phyloP scores from a whole-genome alignment of 2,888 invertebrate genomes.

The Amblyjoppa proteus region DNA sequence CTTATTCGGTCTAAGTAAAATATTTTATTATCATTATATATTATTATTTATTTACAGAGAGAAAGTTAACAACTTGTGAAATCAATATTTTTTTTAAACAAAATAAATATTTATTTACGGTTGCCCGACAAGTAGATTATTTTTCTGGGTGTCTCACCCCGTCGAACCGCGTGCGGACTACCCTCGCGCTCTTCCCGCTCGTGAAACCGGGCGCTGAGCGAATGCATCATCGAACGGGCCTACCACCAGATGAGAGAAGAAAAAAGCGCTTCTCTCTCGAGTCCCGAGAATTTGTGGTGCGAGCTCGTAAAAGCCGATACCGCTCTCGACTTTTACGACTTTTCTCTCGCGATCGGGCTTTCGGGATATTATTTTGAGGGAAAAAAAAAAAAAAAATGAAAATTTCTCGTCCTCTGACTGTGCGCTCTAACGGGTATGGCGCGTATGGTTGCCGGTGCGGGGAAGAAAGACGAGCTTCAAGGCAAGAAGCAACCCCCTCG shows the following conservation, averaged over 20 bases:
- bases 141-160: not conserved
- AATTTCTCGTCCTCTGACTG: conserved; percentile 72
- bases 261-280: conserved; percentile 49
- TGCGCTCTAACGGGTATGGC: not conserved
- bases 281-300: conserved; percentile 63
- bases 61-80: too few species aligned
- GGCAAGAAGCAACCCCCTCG: conserved; percentile 44
- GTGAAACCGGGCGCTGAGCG: not conserved
- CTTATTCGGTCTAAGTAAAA: too few species aligned
- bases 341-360: conserved; percentile 77
- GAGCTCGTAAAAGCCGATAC: conserved; percentile 80
- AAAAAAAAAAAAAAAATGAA: conserved; percentile 82
- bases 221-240: conserved; percentile 20
- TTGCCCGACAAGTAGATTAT: too few species aligned
- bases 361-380: conserved; percentile 79
- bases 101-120: too few species aligned
- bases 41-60: too few species aligned
- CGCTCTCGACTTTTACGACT: conserved; percentile 78
- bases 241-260: conserved; percentile 3
- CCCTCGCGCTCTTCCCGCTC: not conserved
- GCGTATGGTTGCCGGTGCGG: not conserved
- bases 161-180: not conserved
- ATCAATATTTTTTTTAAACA: too few species aligned
- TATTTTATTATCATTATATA: too few species aligned
- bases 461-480: conserved; percentile 33